Conservation (phyloP, 2,113 vertebrate species). For the Cyanoderma ruficeps region DNA sequence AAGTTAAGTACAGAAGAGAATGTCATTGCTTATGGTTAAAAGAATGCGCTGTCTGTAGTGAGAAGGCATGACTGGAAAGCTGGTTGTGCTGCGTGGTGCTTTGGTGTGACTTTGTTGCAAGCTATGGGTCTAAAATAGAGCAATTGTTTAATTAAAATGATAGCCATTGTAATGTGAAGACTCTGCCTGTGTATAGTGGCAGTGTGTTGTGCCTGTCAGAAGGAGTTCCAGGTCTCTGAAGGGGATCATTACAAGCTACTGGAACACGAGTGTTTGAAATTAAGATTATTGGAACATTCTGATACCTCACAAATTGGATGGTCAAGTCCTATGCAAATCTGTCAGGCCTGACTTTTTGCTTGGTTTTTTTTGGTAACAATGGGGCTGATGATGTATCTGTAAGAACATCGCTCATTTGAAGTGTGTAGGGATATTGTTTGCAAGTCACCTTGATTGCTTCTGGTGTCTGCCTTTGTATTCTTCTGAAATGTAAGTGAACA, state of each 20-base stretch:
- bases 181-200: not conserved
- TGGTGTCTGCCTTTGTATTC: not conserved
- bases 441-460: not conserved
- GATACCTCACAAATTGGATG: not conserved
- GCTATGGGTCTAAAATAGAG: not conserved
- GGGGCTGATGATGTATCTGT: not conserved
- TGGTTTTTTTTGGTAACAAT: not conserved
- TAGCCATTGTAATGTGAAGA: not conserved
- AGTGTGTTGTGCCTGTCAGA: not conserved
- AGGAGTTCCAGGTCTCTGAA: not conserved
- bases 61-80: not conserved
- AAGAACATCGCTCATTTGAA: not conserved
- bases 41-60: not conserved
- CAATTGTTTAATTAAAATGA: not conserved
- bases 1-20: not conserved
- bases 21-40: not conserved
- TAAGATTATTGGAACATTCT: not conserved
- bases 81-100: not conserved
- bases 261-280: not conserved
- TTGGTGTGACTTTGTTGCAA: not conserved
- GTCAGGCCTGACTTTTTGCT: not conserved
- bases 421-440: not conserved
- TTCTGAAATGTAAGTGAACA: not conserved
- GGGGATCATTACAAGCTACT: not conserved
- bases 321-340: not conserved